Evolutionary conservation across 1,140 invertebrate genomes (phyloP), one percentile per base, ranked within the genome.

Genomic region (Drosophila equinoxialis): DNA sequence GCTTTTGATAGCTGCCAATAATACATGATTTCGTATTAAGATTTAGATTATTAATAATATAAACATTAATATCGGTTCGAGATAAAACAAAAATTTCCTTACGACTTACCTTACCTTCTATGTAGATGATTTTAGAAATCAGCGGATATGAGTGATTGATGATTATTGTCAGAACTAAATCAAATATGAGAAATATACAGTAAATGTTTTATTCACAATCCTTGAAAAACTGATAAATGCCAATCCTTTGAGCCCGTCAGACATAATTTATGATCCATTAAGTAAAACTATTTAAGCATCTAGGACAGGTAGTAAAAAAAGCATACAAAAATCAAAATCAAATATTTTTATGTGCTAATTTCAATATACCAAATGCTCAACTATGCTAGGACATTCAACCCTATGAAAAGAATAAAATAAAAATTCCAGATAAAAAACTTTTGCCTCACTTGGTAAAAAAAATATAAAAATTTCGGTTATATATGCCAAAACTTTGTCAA

Each of bases 401-500:
- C 57, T 39, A 35, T 37, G 14, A 39, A 37, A 17, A 17, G 14
- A 11, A 20, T 37, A 37, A 37, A 17, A 59, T 20, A 17, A n/a
- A 33, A 59, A 59, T 37, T 11, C 35, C 57, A 11, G 33, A 39
- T 59, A 35, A 37, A 35, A 68, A 81, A 77, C 66, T 61, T 77
- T 77, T 39, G 30, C 39, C 26, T 37, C 33, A 45, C 33, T 26
- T 14, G 60, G 37, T 48, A 68, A 26, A 64, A 76, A 65, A 37
- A 71, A 39, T 6, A 30, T 30, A 30, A 42, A 71, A 70, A 67
- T 71, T 73, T 72, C 80, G 74, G 79, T 20, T 59, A 79, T 81
- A 66, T 73, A 78, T 81, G 71, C 70, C 69, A 65, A 71, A 79
- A 85, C 66, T 90, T 89, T 85, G 70, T 81, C 78, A 79, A 84